phyloP scores from a whole-genome alignment of 2,888 invertebrate species.

The Volucella bombylans region DNA sequence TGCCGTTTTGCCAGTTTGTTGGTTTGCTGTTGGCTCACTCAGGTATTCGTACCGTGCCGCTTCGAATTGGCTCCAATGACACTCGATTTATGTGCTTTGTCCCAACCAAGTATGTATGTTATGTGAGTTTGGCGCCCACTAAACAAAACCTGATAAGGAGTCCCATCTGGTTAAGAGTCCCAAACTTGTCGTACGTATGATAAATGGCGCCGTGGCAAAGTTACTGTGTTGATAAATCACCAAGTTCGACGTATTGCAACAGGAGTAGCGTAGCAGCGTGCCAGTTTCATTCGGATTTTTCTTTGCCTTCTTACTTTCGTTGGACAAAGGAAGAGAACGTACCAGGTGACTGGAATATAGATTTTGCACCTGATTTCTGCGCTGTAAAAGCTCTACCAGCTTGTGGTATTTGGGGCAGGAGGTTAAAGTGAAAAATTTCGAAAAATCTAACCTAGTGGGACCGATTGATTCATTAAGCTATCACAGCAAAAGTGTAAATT shows the following conservation, averaged over 20 bases:
- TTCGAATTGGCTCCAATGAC: slow-evolving; percentile 61
- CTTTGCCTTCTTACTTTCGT: slow-evolving; percentile 10
- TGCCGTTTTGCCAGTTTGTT: slow-evolving; percentile 10
- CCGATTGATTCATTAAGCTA: slow-evolving; percentile 11
- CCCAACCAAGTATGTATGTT: slow-evolving; percentile 51
- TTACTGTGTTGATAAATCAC: slow-evolving; percentile 67
- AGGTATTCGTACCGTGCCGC: slow-evolving; percentile 57
- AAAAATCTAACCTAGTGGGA: background rate
- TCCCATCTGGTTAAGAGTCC: slow-evolving; percentile 67
- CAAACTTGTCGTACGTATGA: slow-evolving; percentile 69
- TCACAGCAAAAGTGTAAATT: slow-evolving; percentile 8
- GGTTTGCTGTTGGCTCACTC: slow-evolving; percentile 33
- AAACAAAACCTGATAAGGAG: slow-evolving; percentile 65
- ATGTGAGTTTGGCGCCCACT: slow-evolving; percentile 26
- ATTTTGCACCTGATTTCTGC: slow-evolving; percentile 25
- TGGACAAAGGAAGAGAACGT: slow-evolving; percentile 28
- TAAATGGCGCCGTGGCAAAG: slow-evolving; percentile 50
- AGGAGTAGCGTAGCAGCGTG: slow-evolving; percentile 53
- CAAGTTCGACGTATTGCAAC: slow-evolving; percentile 66
- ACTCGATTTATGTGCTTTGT: slow-evolving; percentile 71
- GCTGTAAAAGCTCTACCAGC: too few relatives aligned
- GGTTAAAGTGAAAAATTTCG: slow-evolving; percentile 6
- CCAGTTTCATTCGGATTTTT: slow-evolving; percentile 58
- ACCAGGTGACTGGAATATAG: slow-evolving; percentile 18
- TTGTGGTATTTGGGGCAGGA: background rate